These are phyloP conservation scores for Trididemnum miniatum DNA, from an alignment of 23 tunicate genomes.

Conservation along the genomic window DNA sequence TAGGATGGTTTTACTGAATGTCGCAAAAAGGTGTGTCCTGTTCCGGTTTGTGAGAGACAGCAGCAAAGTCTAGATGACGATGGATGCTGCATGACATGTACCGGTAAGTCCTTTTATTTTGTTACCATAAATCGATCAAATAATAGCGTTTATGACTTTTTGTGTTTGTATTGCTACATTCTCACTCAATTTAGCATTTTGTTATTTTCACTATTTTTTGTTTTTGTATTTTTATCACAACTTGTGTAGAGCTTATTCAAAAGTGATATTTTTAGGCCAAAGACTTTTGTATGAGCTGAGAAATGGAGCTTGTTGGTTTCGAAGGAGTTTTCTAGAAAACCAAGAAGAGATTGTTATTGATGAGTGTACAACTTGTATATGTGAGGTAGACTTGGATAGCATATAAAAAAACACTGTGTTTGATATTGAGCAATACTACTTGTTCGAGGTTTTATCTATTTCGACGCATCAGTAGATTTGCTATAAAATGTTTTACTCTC, in stretches of 20 bases:
- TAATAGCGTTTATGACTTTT: too few relatives aligned
- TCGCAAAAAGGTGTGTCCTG: constrained; percentile 67
- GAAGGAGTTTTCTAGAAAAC: constrained; percentile 30
- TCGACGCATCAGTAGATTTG: too few relatives aligned
- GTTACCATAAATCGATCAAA: too few relatives aligned
- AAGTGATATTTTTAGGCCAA: constrained; percentile 14
- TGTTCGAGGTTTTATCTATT: too few relatives aligned
- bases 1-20: constrained; percentile 46
- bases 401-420: too few relatives aligned
- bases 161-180: too few relatives aligned
- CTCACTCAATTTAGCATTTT: too few relatives aligned
- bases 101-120: constrained; percentile 44
- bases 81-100: constrained; percentile 76
- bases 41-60: constrained; percentile 47
- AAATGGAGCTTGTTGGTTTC: constrained; percentile 64
- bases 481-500: too few relatives aligned
- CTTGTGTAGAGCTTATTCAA: too few relatives aligned
- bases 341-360: constrained; percentile 36
- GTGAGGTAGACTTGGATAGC: constrained; percentile 64
- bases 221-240: too few relatives aligned
- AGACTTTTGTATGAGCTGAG: constrained; percentile 22
- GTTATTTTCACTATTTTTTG: too few relatives aligned
- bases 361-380: constrained; percentile 71
- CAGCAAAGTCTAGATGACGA: constrained; percentile 22
- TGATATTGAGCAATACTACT: too few relatives aligned